Conservation (phyloP, 2,888 invertebrate genomes). For the Icerya purchasi region DNA sequence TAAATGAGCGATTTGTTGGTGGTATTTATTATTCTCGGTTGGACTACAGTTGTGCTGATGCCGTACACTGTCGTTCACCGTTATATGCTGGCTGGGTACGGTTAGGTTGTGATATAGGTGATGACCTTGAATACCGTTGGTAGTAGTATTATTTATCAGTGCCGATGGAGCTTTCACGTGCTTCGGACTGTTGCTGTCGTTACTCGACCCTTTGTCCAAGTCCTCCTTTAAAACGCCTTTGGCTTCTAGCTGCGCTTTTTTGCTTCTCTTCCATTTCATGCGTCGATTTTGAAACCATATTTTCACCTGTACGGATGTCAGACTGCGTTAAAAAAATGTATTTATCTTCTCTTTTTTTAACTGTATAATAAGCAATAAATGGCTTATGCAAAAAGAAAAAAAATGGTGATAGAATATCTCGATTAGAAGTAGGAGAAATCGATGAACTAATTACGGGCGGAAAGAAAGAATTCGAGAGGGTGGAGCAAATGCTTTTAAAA, state of each 20-base stretch:
- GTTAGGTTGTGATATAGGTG: too few relatives aligned
- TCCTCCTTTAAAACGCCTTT: slow-evolving; percentile 18
- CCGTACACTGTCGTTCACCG: neutral
- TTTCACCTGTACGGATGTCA: slow-evolving; percentile 51
- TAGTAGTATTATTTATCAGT: neutral
- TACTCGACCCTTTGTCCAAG: slow-evolving; percentile 6
- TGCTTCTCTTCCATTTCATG: slow-evolving; percentile 97
- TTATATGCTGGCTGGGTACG: neutral
- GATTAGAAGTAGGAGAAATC: too few relatives aligned
- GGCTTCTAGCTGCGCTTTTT: slow-evolving; percentile 81
- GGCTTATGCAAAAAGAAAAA: too few relatives aligned
- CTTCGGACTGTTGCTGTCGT: neutral
- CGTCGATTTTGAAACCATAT: slow-evolving; percentile 97
- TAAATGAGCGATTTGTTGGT: slow-evolving; percentile 11
- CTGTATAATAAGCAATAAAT: too few relatives aligned
- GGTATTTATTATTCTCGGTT: slow-evolving; percentile 4
- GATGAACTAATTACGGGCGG: too few relatives aligned
- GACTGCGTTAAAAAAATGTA: neutral
- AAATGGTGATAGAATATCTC: too few relatives aligned
- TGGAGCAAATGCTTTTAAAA: too few relatives aligned
- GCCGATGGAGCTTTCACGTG: too few relatives aligned
- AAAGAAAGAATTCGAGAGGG: too few relatives aligned
- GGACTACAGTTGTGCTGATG: neutral
- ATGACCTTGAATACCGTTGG: too few relatives aligned
- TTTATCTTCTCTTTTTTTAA: too few relatives aligned